Conservation (phyloP, 1,140 invertebrate species). For the Drosophila truncata region DNA sequence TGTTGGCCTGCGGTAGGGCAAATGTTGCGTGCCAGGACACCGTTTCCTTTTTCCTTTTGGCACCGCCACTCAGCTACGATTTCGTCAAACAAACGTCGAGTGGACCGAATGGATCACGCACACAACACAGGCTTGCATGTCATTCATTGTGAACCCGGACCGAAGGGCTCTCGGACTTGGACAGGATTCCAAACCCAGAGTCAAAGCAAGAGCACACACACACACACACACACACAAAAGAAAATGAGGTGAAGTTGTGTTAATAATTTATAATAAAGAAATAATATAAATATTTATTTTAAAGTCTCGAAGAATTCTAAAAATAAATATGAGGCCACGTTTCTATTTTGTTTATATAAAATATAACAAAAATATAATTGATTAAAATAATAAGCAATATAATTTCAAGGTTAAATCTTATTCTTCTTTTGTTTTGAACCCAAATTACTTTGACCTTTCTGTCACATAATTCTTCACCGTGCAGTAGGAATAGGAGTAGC, state of each 20-base stretch:
- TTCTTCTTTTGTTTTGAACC: not conserved
- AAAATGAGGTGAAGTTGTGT: not conserved
- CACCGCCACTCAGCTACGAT: constrained; percentile 61
- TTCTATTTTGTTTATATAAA: not conserved
- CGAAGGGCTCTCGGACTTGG: constrained; percentile 1
- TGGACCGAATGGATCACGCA: constrained; percentile 63
- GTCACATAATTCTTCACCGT: constrained; percentile 5
- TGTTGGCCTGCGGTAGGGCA: constrained; percentile 27
- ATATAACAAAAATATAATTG: not conserved
- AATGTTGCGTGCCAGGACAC: constrained; percentile 43
- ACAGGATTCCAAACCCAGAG: not conserved
- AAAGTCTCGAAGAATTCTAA: not conserved
- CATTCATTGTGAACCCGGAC: constrained; percentile 49
- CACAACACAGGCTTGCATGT: constrained; percentile 58
- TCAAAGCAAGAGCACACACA: not conserved
- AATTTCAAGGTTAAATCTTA: too few species aligned
- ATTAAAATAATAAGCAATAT: not conserved
- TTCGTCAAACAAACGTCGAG: constrained; percentile 73
- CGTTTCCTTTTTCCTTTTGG: constrained; percentile 52
- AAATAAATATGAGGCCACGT: not conserved
- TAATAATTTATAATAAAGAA: not conserved
- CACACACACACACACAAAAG: not conserved
- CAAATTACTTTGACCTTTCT: not conserved
- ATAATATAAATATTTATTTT: not conserved
- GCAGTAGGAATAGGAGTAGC: not conserved